phyloP scores from a whole-genome alignment of 2,888 invertebrate genomes.

The Leptinotarsa juncta region DNA sequence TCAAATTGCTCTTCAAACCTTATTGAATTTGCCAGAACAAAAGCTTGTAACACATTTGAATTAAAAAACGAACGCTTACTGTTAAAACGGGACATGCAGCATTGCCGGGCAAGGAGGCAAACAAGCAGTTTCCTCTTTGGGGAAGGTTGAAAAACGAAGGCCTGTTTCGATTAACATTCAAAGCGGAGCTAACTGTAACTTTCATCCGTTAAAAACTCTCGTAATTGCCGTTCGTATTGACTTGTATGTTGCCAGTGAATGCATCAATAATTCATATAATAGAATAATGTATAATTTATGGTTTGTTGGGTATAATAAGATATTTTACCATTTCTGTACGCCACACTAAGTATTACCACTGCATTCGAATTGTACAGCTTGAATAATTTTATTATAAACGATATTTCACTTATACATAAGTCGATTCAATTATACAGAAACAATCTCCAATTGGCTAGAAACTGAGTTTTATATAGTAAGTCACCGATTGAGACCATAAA shows the following conservation, averaged over 20 bases:
- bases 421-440: background rate
- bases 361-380: background rate
- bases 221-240: conserved; percentile 23
- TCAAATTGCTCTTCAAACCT: too few relatives aligned
- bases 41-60: background rate
- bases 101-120: background rate
- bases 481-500: too few relatives aligned
- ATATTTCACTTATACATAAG: background rate
- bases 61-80: background rate
- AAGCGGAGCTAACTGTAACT: conserved; percentile 28
- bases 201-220: conserved; percentile 24
- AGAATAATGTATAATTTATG: conserved; percentile 29
- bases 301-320: conserved; percentile 26
- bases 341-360: background rate
- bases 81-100: conserved; percentile 4
- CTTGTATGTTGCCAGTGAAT: conserved; percentile 26
- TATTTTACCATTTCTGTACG: conserved; percentile 20
- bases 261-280: conserved; percentile 32
- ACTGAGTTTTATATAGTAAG: too few relatives aligned
- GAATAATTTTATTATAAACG: background rate
- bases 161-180: conserved; percentile 22
- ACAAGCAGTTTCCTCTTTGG: conserved; percentile 19
- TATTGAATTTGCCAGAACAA: background rate
- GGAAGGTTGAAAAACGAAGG: conserved; percentile 22
- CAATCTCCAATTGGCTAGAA: too few relatives aligned